Conservation (phyloP, 1,140 invertebrate species). For the Papilio xuthus region DNA sequence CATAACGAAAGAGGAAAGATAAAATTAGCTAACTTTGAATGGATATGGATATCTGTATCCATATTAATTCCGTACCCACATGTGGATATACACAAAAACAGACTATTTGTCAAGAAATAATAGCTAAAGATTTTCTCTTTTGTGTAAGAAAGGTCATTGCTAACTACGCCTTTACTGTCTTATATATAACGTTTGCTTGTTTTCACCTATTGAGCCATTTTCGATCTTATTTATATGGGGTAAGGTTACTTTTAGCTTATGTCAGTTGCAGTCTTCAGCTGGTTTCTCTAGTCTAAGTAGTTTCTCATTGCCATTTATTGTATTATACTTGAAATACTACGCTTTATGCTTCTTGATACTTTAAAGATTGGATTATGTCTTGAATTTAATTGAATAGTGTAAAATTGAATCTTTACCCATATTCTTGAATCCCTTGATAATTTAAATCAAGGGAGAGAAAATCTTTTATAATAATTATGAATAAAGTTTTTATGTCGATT, state of each 20-base stretch:
- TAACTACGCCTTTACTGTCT: constrained; percentile 10
- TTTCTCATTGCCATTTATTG: constrained; percentile 30
- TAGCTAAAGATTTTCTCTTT: constrained; percentile 18
- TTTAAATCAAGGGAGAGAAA: no score
- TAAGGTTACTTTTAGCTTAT: constrained; percentile 13
- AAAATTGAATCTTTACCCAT: no score
- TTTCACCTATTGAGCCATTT: neutral
- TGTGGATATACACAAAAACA: neutral
- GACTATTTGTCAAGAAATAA: neutral
- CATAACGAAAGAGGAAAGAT: no score
- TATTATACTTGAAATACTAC: constrained; percentile 19
- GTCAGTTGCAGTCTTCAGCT: neutral
- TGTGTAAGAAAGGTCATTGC: constrained; percentile 25
- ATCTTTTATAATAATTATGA: no score
- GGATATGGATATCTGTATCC: no score
- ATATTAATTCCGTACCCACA: neutral
- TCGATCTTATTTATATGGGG: neutral
- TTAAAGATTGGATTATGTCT: neutral
- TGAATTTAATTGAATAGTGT: no score
- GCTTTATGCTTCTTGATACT: neutral
- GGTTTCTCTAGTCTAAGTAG: constrained; percentile 25
- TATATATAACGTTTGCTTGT: neutral
- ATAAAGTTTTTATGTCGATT: no score
- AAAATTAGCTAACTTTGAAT: no score
- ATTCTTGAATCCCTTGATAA: no score